Evolutionary conservation across 2,113 vertebrate species (phyloP).

Genomic region (Scalopus aquaticus): DNA sequence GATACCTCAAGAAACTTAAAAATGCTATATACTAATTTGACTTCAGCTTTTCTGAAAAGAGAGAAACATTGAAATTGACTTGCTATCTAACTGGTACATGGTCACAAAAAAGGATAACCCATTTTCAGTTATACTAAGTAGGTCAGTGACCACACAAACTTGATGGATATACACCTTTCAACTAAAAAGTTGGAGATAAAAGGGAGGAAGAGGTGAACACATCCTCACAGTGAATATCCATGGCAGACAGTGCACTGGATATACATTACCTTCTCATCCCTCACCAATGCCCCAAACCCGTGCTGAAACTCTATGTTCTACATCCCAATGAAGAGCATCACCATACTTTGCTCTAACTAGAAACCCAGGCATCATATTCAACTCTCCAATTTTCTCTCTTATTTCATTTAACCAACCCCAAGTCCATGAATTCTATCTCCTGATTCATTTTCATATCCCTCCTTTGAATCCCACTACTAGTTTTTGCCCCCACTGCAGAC

Average conservation of each 20-base stretch:
- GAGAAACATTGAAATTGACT: background rate
- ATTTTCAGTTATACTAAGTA: background rate
- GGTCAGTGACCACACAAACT: background rate
- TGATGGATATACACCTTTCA: background rate
- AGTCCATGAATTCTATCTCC: background rate
- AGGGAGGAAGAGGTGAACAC: background rate
- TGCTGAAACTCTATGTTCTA: background rate
- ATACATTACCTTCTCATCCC: background rate
- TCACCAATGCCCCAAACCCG: background rate
- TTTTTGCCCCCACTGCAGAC: background rate
- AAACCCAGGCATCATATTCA: background rate
- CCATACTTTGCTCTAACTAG: background rate
- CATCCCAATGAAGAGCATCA: background rate
- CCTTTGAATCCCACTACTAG: background rate
- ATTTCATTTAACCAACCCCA: background rate
- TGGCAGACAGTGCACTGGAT: background rate
- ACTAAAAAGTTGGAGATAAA: background rate
- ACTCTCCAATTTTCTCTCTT: background rate
- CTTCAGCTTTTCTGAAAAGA: background rate
- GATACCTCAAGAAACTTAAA: background rate
- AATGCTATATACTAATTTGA: background rate
- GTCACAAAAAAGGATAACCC: background rate
- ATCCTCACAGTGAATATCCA: background rate
- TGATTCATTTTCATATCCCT: background rate
- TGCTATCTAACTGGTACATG: background rate